Base-by-base conservation (phyloP, 2,113 vertebrate genomes). In the Eclectus roratus region DNA sequence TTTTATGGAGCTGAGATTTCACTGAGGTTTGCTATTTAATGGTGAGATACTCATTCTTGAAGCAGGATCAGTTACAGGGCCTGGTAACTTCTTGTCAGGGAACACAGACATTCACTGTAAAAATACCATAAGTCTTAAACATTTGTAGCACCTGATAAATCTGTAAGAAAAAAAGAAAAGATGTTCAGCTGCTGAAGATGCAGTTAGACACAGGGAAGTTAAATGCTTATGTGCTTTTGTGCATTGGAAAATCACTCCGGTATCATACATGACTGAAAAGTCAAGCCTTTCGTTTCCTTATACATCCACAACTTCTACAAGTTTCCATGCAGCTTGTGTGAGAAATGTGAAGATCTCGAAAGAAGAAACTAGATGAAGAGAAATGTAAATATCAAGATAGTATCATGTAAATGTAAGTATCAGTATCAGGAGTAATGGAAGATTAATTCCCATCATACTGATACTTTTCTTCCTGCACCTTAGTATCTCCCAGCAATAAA, bases 281-380 rank as follows among this genome's bases (percentile, higher is more conserved):
- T 46, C 37, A 23, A 78, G 28, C 10, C 20, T 79, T 64, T 20
- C 0, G 6, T 70, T 89, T 90, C 33, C 20, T 60, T 46, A 14
- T 68, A 5, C 31, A 49, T 17, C 33, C 37, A 11, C 61, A 87
- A 52, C 33, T 81, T 33, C 29, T 73, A 1, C 33, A n/a, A 4
- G 17, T 28, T 44, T 50, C 72, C 27, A 0, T 41, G 37, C 0
- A 3, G 20, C 35, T 69, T 33, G 15, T 49, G 25, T 43, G 23
- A 85, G 61, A 69, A 89, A 35, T 24, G 10, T 29, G 56, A 53
- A 70, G 20, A 27, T 56, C 66, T 39, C 28, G 49, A 85, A 58
- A 94, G 49, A 24, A 88, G 58, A 80, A 79, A 73, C 4, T 31
- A 73, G 29, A 28, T 71, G 13, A 88, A 60, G 70, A 56, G 35